Conservation (phyloP, 2,113 vertebrate genomes). For the Cairina moschata region DNA sequence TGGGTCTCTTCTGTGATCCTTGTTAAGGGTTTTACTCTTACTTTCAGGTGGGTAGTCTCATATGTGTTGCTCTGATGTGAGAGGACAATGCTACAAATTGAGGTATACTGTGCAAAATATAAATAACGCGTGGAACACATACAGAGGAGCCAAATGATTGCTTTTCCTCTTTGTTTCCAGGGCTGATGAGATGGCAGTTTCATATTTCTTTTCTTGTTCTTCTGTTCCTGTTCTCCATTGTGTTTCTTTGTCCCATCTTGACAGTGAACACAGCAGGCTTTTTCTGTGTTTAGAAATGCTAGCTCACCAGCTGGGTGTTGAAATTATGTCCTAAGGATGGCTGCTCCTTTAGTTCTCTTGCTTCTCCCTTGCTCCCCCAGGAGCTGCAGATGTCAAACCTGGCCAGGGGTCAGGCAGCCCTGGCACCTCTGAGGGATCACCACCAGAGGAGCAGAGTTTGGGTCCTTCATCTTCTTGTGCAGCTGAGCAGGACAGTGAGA, state of each 20-base stretch:
- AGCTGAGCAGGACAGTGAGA: neutral
- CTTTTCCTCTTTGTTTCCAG: neutral
- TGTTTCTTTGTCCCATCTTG: slow-evolving; percentile 9
- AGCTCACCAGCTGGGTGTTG: neutral
- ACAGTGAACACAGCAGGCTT: neutral
- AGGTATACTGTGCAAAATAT: neutral
- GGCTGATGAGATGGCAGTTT: neutral
- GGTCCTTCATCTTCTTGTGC: neutral
- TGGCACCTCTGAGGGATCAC: neutral
- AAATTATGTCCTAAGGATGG: neutral
- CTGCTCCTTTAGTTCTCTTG: neutral
- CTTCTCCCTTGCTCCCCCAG: neutral
- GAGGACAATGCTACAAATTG: neutral
- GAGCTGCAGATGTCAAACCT: neutral
- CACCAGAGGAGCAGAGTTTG: accelerated
- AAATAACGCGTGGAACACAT: neutral
- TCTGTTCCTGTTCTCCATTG: neutral
- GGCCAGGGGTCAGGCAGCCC: neutral
- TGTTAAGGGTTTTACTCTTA: neutral
- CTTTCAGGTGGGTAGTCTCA: neutral
- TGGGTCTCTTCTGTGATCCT: neutral
- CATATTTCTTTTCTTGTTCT: neutral
- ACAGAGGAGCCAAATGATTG: neutral
- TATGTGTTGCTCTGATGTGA: neutral
- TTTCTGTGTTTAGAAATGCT: neutral